Base-by-base conservation (phyloP, 1,140 invertebrate species). In the Drosophila mayri region DNA sequence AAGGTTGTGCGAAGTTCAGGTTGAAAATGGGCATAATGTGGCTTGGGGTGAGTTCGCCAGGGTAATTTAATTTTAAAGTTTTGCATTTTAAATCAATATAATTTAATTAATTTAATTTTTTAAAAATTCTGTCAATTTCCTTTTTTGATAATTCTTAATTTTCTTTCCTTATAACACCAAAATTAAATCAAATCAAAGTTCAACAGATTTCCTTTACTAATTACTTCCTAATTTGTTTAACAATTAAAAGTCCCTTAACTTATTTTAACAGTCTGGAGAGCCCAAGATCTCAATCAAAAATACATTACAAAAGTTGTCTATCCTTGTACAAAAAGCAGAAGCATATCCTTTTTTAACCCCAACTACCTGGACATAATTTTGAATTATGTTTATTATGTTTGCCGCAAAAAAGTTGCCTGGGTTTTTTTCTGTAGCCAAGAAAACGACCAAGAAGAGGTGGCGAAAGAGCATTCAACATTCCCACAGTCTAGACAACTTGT, bases 401-500 rank as follows among this genome's bases (percentile, higher is more conserved):
- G 47, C 54, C 55, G 73, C 73, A 67, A 76, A 75, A 76, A 76
- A 57, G 63, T 76, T 65, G 43, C 44, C 40, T 25, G 32, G n/a
- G 44, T 41, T 74, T 60, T 38, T 30, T 50, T 70, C n/a, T 49
- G 47, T n/a, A 30, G n/a, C 35, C 35, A 49, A 44, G 47, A 50
- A 59, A 38, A 30, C 47, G 20, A 65, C 47, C 41, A 44, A 59
- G 68, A 41, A 59, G 65, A 72, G 68, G 65, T 72, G 68, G 68
- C 65, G 68, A 76, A 76, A 76, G 74, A 76, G 74, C 74, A 76
- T 76, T 76, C 59, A 76, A 46, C 73, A 76, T 76, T 76, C 67
- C 74, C 71, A 62, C 67, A 55, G 81, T 87, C 82, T 82, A 79
- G 71, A 86, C 75, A 87, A 71, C 83, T 79, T 87, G 84, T 87